Percentiles rank a stretch among this genome's conserved stretches.
These are phyloP conservation scores for Pseudomyrmex pallidus DNA, from an alignment of 1,140 invertebrate genomes.

Conservation along the genomic window DNA sequence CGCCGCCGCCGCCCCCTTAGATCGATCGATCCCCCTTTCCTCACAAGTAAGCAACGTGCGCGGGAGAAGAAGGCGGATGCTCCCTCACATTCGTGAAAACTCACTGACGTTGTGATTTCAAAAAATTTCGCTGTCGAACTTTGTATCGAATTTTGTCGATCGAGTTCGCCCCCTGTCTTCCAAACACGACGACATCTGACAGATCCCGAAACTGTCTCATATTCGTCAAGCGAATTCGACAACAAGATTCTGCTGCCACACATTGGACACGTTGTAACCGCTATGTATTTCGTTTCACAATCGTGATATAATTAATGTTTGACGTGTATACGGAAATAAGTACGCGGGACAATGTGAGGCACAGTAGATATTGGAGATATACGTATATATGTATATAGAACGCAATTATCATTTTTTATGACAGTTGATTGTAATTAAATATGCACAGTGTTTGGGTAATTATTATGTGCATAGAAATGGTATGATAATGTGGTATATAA, in stretches of 20 bases:
- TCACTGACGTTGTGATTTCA: slow-evolving; percentile 48
- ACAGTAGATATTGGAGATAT: too few relatives aligned
- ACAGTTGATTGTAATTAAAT: slow-evolving; percentile 19
- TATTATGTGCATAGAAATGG: neutral
- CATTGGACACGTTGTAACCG: neutral
- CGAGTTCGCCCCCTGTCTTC: slow-evolving; percentile 36
- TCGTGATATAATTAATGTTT: slow-evolving; percentile 36
- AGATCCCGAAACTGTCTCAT: slow-evolving; percentile 49
- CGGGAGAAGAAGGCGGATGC: slow-evolving; percentile 8
- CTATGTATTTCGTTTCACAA: neutral
- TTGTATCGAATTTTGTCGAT: slow-evolving; percentile 56
- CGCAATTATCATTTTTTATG: slow-evolving; percentile 20
- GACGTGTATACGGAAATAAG: neutral
- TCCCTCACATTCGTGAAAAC: slow-evolving; percentile 24
- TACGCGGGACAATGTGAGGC: too few relatives aligned
- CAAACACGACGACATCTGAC: slow-evolving; percentile 35
- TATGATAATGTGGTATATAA: too few relatives aligned
- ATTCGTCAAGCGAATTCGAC: slow-evolving; percentile 46
- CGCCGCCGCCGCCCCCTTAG: slow-evolving; percentile 20
- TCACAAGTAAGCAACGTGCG: slow-evolving; percentile 22
- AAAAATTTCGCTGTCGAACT: slow-evolving; percentile 40
- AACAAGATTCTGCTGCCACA: slow-evolving; percentile 17
- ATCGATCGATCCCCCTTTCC: slow-evolving; percentile 72
- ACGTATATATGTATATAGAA: neutral
- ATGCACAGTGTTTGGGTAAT: slow-evolving; percentile 19